Evolutionary conservation across 64 coral and sea anemone genomes (phyloP), one percentile per base, ranked within the genome.

Genomic region (Stylophora pistillata): DNA sequence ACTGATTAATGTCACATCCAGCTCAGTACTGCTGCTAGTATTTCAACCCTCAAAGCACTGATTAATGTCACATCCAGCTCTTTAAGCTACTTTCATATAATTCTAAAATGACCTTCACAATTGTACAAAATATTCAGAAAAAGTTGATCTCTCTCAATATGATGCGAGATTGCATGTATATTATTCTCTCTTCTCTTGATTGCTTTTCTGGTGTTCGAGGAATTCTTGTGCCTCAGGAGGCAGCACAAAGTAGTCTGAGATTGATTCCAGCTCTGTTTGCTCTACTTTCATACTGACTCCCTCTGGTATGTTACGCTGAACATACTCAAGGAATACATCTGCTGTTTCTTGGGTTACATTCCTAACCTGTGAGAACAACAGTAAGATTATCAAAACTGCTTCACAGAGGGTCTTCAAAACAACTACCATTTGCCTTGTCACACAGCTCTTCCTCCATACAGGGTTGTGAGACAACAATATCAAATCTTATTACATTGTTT

Each of bases 231-330:
- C 97, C 88, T 95, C 75, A 57, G 87, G 90, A 74, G 97, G 97
- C 21, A 91, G 82, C 30, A 95, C 86, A 26, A 99, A 63, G n/a
- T 89, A 96, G 16, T 83, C 87, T 1, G 87, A 84, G 27, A 93
- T 58, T 25, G 80, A 32, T 28, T 93, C 83, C 3, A 99, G 84
- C 23, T 90, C 90, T 30, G 97, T 99, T 41, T 99, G 97, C 41
- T 99, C 90, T 9, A 99, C 84, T 68, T 77, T 92, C 97, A 99
- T 99, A 72, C 93, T 99, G 30, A 99, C 87, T 32, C 97, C 97
- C 64, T 99, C 97, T 0, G 97, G 97, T 14, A 95, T 79, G 64
- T 99, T 99, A 30, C 97, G 90, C 21, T 99, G 97, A 53, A 99
- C 93, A 63, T 99, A 99, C 53, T 99, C 97, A 26, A 99, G 69